These are phyloP conservation scores for Mactromeris polynyma DNA, from an alignment of 2,888 invertebrate species.

Conservation along the genomic window DNA sequence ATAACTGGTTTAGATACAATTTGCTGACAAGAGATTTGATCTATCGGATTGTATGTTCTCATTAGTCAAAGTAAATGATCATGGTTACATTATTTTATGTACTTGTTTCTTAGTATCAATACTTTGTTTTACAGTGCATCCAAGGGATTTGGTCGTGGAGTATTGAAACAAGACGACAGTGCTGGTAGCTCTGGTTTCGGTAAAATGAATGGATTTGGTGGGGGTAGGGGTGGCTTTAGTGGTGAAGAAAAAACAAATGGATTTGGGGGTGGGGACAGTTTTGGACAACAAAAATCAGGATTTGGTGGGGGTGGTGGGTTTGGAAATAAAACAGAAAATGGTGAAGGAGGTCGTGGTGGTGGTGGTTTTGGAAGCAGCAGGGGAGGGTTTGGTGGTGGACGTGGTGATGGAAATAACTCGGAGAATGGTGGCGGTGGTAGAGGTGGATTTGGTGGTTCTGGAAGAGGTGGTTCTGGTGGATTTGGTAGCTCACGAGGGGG, in stretches of 20 bases:
- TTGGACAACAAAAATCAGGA: neutral
- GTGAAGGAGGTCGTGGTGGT: constrained; percentile 18
- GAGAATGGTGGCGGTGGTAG: neutral
- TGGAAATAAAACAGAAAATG: constrained; percentile 27
- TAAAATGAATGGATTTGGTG: constrained; percentile 56
- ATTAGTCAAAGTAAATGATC: no score
- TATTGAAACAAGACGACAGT: constrained; percentile 65
- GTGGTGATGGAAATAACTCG: constrained; percentile 1
- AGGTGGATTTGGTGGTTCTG: neutral
- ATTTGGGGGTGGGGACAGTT: constrained; percentile 16
- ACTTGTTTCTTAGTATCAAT: neutral
- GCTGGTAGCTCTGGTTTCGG: constrained; percentile 54
- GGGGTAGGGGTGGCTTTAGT: constrained; percentile 45
- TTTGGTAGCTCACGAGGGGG: neutral
- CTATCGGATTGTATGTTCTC: no score
- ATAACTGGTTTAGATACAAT: no score
- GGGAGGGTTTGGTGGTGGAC: constrained; percentile 27
- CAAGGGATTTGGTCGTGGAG: constrained; percentile 77
- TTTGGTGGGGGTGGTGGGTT: constrained; percentile 41
- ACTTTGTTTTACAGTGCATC: neutral
- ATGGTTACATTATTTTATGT: neutral
- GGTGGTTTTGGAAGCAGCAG: constrained; percentile 20
- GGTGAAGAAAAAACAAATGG: constrained; percentile 30
- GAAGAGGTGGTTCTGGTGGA: neutral
- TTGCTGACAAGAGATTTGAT: no score